Evolutionary conservation across 2,888 invertebrate genomes (phyloP).

Genomic region (Agriopis aurantiaria): DNA sequence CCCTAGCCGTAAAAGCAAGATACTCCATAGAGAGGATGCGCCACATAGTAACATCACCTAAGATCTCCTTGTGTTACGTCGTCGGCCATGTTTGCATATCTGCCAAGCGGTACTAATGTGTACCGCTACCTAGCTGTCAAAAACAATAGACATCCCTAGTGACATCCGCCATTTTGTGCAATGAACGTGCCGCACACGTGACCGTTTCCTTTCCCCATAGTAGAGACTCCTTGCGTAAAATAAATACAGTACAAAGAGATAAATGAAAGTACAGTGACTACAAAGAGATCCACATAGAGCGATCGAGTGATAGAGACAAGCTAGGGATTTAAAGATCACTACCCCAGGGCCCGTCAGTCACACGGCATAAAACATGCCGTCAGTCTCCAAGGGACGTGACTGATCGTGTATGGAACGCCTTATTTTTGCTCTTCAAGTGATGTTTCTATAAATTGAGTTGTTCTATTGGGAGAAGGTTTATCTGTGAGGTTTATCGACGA

Average conservation of each 20-base stretch:
- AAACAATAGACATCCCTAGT: too few species aligned
- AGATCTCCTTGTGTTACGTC: too few species aligned
- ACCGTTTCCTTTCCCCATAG: too few species aligned
- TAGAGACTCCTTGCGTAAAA: too few species aligned
- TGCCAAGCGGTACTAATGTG: too few species aligned
- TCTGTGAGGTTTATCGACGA: constrained; percentile 1
- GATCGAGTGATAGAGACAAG: constrained; percentile 3
- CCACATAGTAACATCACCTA: too few species aligned
- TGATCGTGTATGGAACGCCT: constrained; percentile 24
- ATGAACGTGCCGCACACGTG: too few species aligned
- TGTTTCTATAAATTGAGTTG: not conserved
- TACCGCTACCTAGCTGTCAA: too few species aligned
- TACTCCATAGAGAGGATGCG: too few species aligned
- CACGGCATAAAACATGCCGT: constrained; percentile 45
- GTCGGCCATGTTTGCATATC: too few species aligned
- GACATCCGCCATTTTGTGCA: too few species aligned
- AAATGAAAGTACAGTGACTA: constrained; percentile 4
- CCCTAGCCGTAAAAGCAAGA: too few species aligned
- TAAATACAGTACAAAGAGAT: not conserved
- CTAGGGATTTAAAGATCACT: constrained; percentile 17
- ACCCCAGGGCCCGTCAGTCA: constrained; percentile 37
- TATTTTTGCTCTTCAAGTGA: constrained; percentile 11
- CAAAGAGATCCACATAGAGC: constrained; percentile 11
- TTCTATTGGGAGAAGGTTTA: not conserved
- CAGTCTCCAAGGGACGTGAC: constrained; percentile 39